Evolutionary conservation across 2,888 invertebrate genomes (phyloP).

Genomic region (Drosophila suboccidentalis): DNA sequence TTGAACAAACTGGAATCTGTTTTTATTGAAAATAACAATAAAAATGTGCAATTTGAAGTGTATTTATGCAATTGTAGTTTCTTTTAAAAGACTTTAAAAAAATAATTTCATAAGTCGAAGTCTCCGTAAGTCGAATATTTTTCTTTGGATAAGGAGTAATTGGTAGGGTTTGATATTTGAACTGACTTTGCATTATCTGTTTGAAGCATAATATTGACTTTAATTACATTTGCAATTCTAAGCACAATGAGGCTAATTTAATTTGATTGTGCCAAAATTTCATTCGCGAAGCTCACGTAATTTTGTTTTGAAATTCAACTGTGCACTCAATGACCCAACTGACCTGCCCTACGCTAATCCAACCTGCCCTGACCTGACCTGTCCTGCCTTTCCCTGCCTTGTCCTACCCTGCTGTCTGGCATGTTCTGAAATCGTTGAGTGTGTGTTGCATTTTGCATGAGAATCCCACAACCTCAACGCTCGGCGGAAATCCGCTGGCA

Average conservation of each 20-base stretch:
- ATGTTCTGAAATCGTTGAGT: constrained; percentile 12
- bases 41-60: too few species aligned
- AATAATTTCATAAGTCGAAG: too few species aligned
- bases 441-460: constrained; percentile 68
- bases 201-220: constrained; percentile 12
- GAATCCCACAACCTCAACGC: constrained; percentile 42
- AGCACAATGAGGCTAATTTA: constrained; percentile 59
- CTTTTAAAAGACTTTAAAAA: too few species aligned
- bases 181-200: constrained; percentile 5
- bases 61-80: too few species aligned
- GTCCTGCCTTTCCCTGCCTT: background rate
- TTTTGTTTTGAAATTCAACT: constrained; percentile 58
- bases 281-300: constrained; percentile 31
- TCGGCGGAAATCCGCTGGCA: constrained; percentile 68
- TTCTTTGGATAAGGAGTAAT: too few species aligned
- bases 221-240: constrained; percentile 74
- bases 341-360: constrained; percentile 3
- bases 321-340: constrained; percentile 18
- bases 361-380: constrained; percentile 4
- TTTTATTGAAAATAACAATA: too few species aligned
- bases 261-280: constrained; percentile 49
- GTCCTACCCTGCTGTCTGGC: constrained; percentile 9
- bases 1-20: too few species aligned
- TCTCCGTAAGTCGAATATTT: too few species aligned
- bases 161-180: background rate